Evolutionary conservation across 2,113 vertebrate genomes (phyloP).

Genomic region (Cochlearius cochlearius): DNA sequence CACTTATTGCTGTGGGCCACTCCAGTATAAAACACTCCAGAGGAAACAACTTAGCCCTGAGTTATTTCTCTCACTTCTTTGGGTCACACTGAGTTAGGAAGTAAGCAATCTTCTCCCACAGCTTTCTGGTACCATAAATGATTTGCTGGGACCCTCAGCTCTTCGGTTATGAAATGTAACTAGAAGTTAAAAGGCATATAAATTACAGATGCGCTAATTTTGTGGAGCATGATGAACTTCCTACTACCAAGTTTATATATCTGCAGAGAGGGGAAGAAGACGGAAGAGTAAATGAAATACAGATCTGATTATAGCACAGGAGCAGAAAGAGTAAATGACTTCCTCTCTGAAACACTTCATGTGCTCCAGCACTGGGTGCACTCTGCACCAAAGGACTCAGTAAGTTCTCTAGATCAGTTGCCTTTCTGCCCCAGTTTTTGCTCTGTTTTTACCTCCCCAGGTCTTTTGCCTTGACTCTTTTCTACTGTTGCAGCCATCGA

Average conservation of each 20-base stretch:
- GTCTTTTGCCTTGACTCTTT: neutral
- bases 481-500: neutral
- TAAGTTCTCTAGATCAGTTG: neutral
- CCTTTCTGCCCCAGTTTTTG: neutral
- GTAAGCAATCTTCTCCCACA: slow-evolving; percentile 61
- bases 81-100: slow-evolving; percentile 64
- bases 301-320: neutral
- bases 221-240: slow-evolving; percentile 13
- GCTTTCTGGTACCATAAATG: slow-evolving; percentile 60
- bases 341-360: neutral
- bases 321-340: neutral
- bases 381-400: neutral
- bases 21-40: slow-evolving; percentile 58
- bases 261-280: slow-evolving; percentile 1
- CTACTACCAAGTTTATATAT: neutral
- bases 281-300: slow-evolving; percentile 14
- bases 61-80: slow-evolving; percentile 70
- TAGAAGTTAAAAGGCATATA: slow-evolving; percentile 53
- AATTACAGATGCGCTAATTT: slow-evolving; percentile 55
- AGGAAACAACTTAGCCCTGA: slow-evolving; percentile 70
- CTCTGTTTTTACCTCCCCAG: neutral
- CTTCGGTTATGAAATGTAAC: slow-evolving; percentile 45
- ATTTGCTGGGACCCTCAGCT: slow-evolving; percentile 48
- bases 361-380: neutral
- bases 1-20: slow-evolving; percentile 73